Evolutionary conservation across 2,888 invertebrate species (phyloP).

Genomic region (Scaptomyza polygonia): DNA sequence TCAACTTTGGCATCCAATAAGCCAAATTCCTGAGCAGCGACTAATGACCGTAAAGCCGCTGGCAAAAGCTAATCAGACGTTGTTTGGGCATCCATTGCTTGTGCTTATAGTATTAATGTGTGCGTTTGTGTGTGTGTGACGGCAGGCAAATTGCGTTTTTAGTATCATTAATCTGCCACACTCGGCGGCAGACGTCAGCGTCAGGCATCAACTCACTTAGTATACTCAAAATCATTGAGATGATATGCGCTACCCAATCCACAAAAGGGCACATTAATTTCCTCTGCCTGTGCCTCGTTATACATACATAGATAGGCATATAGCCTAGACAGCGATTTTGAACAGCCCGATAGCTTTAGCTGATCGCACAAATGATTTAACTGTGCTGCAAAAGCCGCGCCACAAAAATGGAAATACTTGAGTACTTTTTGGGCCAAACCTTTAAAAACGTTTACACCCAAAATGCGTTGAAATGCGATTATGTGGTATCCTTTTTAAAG

Average conservation of each 20-base stretch:
- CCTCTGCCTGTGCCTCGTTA: constrained; percentile 66
- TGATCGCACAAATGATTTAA: constrained; percentile 69
- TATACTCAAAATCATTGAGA: constrained; percentile 16
- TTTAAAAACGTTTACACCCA: constrained; percentile 33
- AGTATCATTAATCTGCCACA: constrained; percentile 76
- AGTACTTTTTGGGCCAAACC: constrained; percentile 39
- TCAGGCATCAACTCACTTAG: constrained; percentile 53
- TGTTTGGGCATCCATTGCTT: constrained; percentile 35
- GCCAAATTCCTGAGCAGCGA: constrained; percentile 70
- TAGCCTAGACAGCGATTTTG: constrained; percentile 56
- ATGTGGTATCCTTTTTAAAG: constrained; percentile 26
- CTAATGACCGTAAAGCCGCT: constrained; percentile 72
- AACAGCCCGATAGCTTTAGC: constrained; percentile 62
- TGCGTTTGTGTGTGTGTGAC: constrained; percentile 16
- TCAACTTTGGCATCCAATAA: constrained; percentile 71
- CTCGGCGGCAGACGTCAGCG: constrained; percentile 66
- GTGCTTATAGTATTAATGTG: constrained; percentile 16
- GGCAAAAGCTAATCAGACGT: constrained; percentile 69
- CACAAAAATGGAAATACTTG: constrained; percentile 3
- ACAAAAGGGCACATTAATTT: constrained; percentile 82
- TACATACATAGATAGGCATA: constrained; percentile 29
- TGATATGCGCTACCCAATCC: constrained; percentile 46
- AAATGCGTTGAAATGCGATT: constrained; percentile 45
- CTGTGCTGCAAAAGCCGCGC: constrained; percentile 28
- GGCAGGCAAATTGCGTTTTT: constrained; percentile 62